These are phyloP conservation scores for Mormyrus hasselquistii DNA, from an alignment of 2,797 vertebrate genomes.

Conservation along the genomic window DNA sequence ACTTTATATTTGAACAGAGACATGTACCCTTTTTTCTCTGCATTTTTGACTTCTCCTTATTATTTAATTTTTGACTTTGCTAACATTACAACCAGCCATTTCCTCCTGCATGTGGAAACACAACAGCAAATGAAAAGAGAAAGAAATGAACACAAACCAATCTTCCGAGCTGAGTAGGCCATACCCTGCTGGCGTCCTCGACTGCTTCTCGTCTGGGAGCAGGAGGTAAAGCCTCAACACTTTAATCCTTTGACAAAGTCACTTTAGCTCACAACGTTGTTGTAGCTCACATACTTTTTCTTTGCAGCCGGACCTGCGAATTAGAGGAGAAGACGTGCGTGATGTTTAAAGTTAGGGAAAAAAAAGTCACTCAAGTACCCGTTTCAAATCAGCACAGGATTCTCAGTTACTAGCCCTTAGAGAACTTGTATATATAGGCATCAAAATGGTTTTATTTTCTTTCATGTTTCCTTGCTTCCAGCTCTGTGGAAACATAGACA, in stretches of 20 bases:
- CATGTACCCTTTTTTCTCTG: background rate
- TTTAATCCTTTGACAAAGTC: constrained; percentile 29
- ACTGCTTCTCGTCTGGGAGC: constrained; percentile 33
- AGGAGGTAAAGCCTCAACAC: constrained; percentile 40
- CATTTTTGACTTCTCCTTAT: background rate
- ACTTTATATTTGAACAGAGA: background rate
- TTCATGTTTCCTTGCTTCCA: background rate
- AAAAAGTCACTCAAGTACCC: background rate
- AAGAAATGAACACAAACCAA: background rate
- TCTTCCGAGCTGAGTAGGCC: constrained; percentile 24
- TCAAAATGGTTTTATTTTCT: background rate
- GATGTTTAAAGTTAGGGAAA: background rate
- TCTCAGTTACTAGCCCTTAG: background rate
- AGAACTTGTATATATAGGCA: background rate
- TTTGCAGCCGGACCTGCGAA: constrained; percentile 70
- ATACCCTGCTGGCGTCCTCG: constrained; percentile 29
- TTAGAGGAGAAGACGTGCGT: background rate
- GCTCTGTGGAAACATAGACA: background rate
- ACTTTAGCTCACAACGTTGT: constrained; percentile 71
- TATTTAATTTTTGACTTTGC: background rate
- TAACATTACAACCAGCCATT: background rate
- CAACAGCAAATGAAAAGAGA: background rate
- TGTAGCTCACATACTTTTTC: constrained; percentile 78
- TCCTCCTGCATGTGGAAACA: background rate
- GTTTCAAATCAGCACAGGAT: background rate